Evolutionary conservation across 2,888 invertebrate species (phyloP), one percentile per base, ranked within the genome.

Genomic region (Masnerella sp.): DNA sequence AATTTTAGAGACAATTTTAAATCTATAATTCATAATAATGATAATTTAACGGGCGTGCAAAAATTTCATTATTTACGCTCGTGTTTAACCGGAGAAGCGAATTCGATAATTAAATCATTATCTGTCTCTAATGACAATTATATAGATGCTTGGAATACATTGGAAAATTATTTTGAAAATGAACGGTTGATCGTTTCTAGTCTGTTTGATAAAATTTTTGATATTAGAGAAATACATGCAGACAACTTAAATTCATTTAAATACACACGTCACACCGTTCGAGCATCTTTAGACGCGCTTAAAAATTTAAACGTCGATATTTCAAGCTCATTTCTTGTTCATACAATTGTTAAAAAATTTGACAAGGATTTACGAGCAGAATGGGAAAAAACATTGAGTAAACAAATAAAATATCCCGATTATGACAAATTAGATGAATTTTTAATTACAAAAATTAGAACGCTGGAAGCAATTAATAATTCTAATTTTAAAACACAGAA

Each of bases 61-160:
- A 58, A 58, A 25, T 58, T 58, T 34, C 58, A 58, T 34, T 58
- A 58, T 34, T 34, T 43, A 22, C 14, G 22, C 0, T 14, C 42
- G 0, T 20, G 22, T 8, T 11, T 34, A n/a, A 58, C 32, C 7
- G 58, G 45, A n/a, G 58, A 58, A 9, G 58, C 45, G 12, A 43
- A 14, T 1, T 20, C 43, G 1, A 12, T 14, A 5, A 58, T 43
- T 15, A 18, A 34, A 22, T 32, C 58, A 1, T 20, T 58, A 8
- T 11, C 15, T 17, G 9, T 58, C 22, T 43, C 58, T 14, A 32
- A 25, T 0, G 42, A 28, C 0, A 43, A 56, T 42, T 42, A 56
- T 22, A n/a, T 5, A 8, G 11, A 20, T 2, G 58, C 58, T 2
- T 58, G 58, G 58, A 22, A 20, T 3, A 22, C 8, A 0, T 11